Base-by-base conservation (phyloP, 2,797 vertebrate species). In the Cheirogaleus major region DNA sequence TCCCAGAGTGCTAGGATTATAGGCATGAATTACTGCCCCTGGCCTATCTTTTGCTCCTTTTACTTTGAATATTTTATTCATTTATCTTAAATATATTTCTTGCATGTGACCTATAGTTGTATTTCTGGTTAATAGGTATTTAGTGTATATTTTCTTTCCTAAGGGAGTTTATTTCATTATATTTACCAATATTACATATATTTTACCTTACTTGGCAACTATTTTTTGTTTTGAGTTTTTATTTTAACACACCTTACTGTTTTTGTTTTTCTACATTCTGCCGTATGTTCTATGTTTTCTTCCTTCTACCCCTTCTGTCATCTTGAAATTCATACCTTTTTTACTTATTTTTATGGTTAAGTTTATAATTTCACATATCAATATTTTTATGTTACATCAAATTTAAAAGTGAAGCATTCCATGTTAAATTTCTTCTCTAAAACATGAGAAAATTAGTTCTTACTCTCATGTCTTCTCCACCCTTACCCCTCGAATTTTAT, bases 61-160 rank as follows among this genome's bases (percentile, higher is more conserved):
- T 76, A 30, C 72, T 72, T 73, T 57, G n/a, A 91, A 65, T 52
- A 80, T 91, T 84, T 75, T 65, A 95, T 88, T 87, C 12, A 75
- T 79, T 91, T 75, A 52, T 65, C 38, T 84, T 48, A 59, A 30
- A 48, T 83, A 12, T n/a, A 73, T 92, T 80, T 81, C 2, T 81
- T 95, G 15, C 57, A 22, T 76, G 17, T 25, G 50, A 45, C 2
- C 43, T 48, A 22, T 23, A 90, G 50, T n/a, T 85, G 78, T 61
- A 13, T 52, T 78, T 83, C 69, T 45, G 18, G 10, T 41, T 79
- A 84, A 35, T 50, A 35, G 9, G 61, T 41, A 25, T 4, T 41
- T 61, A 32, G 45, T n/a, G 30, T 4, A 59, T 6, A 89, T 84
- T 79, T 72, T 84, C 45, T 79, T 72, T 84, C 45, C 75, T 35